These are phyloP conservation scores for Lophotis ruficrista DNA, from an alignment of 2,113 vertebrate genomes.

Conservation along the genomic window DNA sequence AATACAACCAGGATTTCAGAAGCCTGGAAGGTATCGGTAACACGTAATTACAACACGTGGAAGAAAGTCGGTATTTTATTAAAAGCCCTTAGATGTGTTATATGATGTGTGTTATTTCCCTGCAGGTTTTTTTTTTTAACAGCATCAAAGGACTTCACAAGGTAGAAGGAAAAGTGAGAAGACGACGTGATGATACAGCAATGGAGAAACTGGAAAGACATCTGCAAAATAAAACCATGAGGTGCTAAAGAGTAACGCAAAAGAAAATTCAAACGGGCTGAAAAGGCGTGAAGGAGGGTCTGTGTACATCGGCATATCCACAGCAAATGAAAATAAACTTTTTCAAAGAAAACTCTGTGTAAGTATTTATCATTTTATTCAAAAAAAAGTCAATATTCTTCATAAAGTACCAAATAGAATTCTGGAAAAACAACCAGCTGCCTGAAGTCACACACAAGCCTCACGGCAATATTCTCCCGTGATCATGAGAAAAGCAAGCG, in stretches of 20 bases:
- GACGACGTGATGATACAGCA: neutral
- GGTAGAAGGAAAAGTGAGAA: neutral
- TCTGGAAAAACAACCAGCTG: neutral
- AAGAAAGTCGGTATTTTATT: neutral
- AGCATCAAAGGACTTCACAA: neutral
- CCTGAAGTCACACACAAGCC: neutral
- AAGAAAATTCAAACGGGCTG: neutral
- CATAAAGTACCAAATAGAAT: neutral
- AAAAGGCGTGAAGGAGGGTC: neutral
- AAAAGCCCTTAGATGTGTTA: accelerated
- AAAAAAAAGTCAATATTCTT: neutral
- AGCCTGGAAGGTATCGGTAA: neutral
- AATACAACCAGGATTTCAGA: accelerated
- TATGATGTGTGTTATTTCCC: neutral
- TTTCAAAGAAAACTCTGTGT: neutral
- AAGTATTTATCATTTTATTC: neutral
- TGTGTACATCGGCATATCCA: neutral
- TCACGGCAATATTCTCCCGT: too few species aligned
- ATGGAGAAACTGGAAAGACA: neutral
- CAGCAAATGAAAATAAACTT: neutral
- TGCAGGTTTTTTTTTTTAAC: neutral
- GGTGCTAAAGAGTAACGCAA: neutral
- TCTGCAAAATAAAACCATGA: neutral
- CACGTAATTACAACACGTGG: accelerated
- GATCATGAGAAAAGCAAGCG: neutral